Conservation (phyloP, 2,113 vertebrate genomes). For the Pterocles burchelli region DNA sequence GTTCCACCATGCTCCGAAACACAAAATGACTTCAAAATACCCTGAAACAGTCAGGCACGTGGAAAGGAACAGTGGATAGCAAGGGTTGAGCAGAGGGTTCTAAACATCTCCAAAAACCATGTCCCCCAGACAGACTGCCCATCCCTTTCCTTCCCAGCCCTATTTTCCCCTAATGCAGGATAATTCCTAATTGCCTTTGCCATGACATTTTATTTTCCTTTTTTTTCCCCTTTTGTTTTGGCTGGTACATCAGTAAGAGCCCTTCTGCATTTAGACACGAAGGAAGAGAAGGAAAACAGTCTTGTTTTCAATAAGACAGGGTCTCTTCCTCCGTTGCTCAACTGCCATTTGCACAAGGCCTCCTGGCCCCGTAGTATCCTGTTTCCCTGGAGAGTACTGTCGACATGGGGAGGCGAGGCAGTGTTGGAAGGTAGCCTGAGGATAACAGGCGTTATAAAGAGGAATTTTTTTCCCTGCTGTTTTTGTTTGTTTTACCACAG, state of each 20-base stretch:
- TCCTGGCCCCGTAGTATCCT: conserved; percentile 24
- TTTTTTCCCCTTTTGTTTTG: neutral
- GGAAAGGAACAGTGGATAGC: neutral
- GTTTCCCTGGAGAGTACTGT: conserved; percentile 32
- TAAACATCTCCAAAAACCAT: neutral
- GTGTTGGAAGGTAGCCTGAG: conserved; percentile 72
- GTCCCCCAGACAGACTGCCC: neutral
- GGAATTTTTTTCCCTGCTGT: conserved; percentile 74
- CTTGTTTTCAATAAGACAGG: conserved; percentile 42
- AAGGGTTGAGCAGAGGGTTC: neutral
- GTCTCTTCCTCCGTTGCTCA: conserved; percentile 20
- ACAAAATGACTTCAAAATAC: neutral
- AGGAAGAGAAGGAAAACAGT: conserved; percentile 5
- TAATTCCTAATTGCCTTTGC: neutral
- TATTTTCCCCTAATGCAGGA: neutral
- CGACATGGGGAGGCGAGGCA: conserved; percentile 42
- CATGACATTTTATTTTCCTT: neutral
- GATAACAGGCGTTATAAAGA: conserved; percentile 76
- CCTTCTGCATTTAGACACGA: neutral
- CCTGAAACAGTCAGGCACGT: neutral
- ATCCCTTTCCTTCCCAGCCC: neutral
- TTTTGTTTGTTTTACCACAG: conserved; percentile 78
- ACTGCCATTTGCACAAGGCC: conserved; percentile 56
- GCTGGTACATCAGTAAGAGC: neutral
- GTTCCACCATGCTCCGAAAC: neutral